phyloP scores from a whole-genome alignment of 1,140 invertebrate species.

The Lanistes nyassanus region DNA sequence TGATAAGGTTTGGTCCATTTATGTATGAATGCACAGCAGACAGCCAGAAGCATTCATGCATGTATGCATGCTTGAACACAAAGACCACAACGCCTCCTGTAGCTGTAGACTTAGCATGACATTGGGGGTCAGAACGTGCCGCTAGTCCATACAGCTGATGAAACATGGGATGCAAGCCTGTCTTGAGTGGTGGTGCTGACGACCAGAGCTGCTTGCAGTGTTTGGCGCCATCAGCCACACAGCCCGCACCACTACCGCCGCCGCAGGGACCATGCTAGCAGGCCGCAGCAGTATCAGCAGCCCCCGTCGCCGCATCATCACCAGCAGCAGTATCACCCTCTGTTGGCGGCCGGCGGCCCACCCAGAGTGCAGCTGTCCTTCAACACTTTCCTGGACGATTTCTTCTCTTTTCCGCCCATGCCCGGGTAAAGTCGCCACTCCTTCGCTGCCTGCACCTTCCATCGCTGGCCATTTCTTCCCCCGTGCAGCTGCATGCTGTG shows the following conservation, averaged over 20 bases:
- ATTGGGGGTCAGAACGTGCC: no score
- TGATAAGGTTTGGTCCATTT: no score
- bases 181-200: not conserved
- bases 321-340: not conserved
- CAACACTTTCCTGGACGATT: slow-evolving; percentile 20
- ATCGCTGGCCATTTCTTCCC: not conserved
- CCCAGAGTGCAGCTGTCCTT: slow-evolving; percentile 3
- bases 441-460: not conserved
- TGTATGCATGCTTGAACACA: no score
- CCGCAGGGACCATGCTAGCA: not conserved
- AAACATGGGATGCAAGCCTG: no score
- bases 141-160: no score
- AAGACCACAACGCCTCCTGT: no score
- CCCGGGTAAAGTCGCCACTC: slow-evolving; percentile 10
- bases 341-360: not conserved
- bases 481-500: no score
- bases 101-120: no score
- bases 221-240: slow-evolving; percentile 8
- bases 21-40: no score
- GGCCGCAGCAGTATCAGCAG: not conserved
- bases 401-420: slow-evolving; percentile 14
- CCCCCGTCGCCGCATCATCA: not conserved
- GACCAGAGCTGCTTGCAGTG: slow-evolving; percentile 14
- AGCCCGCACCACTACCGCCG: slow-evolving; percentile 13
- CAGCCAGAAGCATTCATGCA: no score